A percentile compares a stretch with the other conserved stretches of the same genome.
These are phyloP conservation scores for Pimpla rufipes DNA, from an alignment of 2,888 invertebrate genomes.

Conservation along the genomic window DNA sequence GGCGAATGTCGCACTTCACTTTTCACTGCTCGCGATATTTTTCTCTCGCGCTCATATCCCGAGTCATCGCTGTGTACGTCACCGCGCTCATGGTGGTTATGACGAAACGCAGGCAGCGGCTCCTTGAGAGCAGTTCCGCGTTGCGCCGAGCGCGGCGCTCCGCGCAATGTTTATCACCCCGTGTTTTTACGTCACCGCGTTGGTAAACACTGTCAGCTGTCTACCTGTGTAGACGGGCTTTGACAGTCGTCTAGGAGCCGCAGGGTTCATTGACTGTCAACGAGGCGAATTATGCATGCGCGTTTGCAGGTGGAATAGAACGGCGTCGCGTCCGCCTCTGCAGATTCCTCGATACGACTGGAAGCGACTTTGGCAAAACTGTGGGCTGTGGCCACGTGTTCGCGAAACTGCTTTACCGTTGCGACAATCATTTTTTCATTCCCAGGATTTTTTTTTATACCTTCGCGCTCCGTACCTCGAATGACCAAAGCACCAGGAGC, in stretches of 20 bases:
- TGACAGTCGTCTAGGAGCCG: conserved; percentile 56
- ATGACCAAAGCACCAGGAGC: background rate
- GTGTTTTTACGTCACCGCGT: conserved; percentile 39
- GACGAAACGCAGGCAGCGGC: conserved; percentile 2
- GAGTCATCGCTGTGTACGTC: conserved; percentile 45
- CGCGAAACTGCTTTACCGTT: background rate
- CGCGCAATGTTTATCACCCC: conserved; percentile 35
- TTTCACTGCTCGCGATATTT: background rate
- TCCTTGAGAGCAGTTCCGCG: conserved; percentile 19
- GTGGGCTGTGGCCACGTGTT: conserved; percentile 1
- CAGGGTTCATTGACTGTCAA: conserved; percentile 51
- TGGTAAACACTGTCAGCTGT: conserved; percentile 51
- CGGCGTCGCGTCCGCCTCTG: background rate
- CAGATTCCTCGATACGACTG: background rate
- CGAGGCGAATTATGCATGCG: conserved; percentile 13
- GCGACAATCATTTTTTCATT: background rate
- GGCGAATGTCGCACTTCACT: background rate
- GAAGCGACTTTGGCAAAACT: background rate
- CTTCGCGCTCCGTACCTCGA: background rate
- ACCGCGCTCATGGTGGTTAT: conserved; percentile 13
- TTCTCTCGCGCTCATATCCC: background rate
- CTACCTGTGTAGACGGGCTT: conserved; percentile 27
- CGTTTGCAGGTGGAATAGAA: background rate
- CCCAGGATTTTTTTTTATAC: background rate
- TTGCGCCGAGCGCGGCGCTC: background rate